These are phyloP conservation scores for Altica lythri DNA, from an alignment of 2,888 invertebrate genomes.

Conservation along the genomic window DNA sequence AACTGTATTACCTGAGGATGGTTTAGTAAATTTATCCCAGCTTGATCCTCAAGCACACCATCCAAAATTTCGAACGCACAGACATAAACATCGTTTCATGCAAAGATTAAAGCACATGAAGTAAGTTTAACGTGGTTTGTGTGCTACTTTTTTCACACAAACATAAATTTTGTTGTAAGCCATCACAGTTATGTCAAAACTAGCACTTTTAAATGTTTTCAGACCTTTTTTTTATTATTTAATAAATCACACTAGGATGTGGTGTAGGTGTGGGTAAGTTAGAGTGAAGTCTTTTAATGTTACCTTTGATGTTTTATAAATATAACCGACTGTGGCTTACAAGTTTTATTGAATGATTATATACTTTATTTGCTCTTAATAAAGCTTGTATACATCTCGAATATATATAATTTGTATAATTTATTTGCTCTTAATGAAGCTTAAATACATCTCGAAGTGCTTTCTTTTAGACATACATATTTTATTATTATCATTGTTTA, in stretches of 20 bases:
- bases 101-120: conserved; percentile 97
- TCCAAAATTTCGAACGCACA: conserved; percentile 81
- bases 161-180: conserved; percentile 15
- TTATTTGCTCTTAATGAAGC: neutral
- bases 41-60: conserved; percentile 71
- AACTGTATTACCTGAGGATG: conserved; percentile 95
- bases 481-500: too few relatives aligned
- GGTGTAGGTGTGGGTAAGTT: conserved; percentile 42
- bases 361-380: conserved; percentile 2
- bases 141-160: neutral
- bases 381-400: too few relatives aligned
- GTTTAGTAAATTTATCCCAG: conserved; percentile 72
- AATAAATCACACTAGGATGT: conserved; percentile 41
- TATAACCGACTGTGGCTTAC: conserved; percentile 26
- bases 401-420: too few relatives aligned
- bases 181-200: conserved; percentile 9
- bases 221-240: conserved; percentile 34
- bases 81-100: conserved; percentile 95
- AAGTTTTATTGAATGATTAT: conserved; percentile 1
- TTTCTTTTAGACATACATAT: too few relatives aligned
- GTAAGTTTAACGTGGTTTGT: conserved; percentile 58
- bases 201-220: conserved; percentile 27
- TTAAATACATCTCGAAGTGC: too few relatives aligned
- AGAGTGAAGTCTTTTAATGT: conserved; percentile 13
- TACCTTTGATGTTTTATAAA: conserved; percentile 19